A percentile compares a stretch with the other conserved stretches of the same genome.
Evolutionary conservation across 2,888 invertebrate species (phyloP).

Genomic region (Hirtodrosophila histrioides): DNA sequence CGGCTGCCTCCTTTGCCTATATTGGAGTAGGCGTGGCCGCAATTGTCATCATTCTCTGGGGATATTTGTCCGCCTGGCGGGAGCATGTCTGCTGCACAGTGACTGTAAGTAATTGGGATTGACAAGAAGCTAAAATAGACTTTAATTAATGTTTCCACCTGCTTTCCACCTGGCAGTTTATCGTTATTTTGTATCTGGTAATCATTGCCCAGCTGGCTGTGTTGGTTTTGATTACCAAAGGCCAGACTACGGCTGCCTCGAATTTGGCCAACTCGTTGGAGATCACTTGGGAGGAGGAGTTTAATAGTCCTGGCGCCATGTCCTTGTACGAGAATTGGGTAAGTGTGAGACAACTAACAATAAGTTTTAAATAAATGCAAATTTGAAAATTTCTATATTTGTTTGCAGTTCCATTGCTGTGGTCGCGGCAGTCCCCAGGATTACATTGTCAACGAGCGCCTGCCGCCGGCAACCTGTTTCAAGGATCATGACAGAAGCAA

Average conservation of each 20-base stretch:
- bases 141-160: constrained; percentile 64
- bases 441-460: constrained; percentile 76
- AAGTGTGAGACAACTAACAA: constrained; percentile 13
- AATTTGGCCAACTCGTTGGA: constrained; percentile 76
- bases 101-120: constrained; percentile 86
- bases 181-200: constrained; percentile 64
- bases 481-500: constrained; percentile 62
- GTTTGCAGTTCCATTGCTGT: constrained; percentile 78
- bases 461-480: constrained; percentile 81
- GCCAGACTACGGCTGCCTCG: constrained; percentile 48
- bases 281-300: constrained; percentile 84
- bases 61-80: constrained; percentile 93
- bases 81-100: constrained; percentile 95
- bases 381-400: not conserved
- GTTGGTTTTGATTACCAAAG: constrained; percentile 48
- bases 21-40: constrained; percentile 65
- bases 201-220: constrained; percentile 64
- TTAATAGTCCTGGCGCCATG: constrained; percentile 77
- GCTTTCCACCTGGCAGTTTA: constrained; percentile 83
- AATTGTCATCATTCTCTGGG: constrained; percentile 91
- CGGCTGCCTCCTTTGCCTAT: constrained; percentile 54
- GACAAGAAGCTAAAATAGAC: constrained; percentile 9
- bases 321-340: constrained; percentile 81
- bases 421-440: constrained; percentile 81
- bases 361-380: not conserved